Evolutionary conservation across 2,797 vertebrate species (phyloP), one percentile per base, ranked within the genome.

Genomic region (Pseudochromis fuscus): DNA sequence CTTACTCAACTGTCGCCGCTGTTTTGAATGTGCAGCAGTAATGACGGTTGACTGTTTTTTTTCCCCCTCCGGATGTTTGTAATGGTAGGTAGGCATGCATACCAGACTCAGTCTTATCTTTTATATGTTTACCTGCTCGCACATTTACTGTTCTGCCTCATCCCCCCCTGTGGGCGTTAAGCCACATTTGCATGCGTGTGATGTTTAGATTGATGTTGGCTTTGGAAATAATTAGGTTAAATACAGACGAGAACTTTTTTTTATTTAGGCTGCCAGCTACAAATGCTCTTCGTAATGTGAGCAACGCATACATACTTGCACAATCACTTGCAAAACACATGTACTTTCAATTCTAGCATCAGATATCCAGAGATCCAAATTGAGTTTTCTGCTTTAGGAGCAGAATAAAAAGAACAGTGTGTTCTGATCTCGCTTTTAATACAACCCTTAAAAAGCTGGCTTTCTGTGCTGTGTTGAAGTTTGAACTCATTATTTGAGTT

Each of bases 41-140:
- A 37, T 25, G 46, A 51, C 63, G 56, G 79, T 62, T 61, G 44
- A 25, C 25, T 46, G 60, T 38, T 58, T 50, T 38, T 58, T 50
- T 64, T 56, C 37, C 31, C 30, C 50, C 52, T 64, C 24, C 21
- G 48, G 77, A 76, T 82, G 65, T 74, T 69, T 62, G 23, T 59
- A 67, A 60, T 44, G 16, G 42, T 31, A 42, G 38, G 50, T 67
- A 38, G 42, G 38, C 10, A 42, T 7, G 38, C 10, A 42, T 7
- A 37, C 31, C 28, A 57, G 35, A 60, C 48, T 79, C 59, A 44
- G 71, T 64, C 6, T 45, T 59, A 58, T 59, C 30, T 68, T 40
- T 69, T 55, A 60, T 52, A 31, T 71, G 28, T 74, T 72, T 76
- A 72, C 61, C 55, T 77, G 33, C 59, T 46, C 15, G 21, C 18